Base-by-base conservation (phyloP, 2,888 invertebrate species). In the Sinodicranocentrus sp. region DNA sequence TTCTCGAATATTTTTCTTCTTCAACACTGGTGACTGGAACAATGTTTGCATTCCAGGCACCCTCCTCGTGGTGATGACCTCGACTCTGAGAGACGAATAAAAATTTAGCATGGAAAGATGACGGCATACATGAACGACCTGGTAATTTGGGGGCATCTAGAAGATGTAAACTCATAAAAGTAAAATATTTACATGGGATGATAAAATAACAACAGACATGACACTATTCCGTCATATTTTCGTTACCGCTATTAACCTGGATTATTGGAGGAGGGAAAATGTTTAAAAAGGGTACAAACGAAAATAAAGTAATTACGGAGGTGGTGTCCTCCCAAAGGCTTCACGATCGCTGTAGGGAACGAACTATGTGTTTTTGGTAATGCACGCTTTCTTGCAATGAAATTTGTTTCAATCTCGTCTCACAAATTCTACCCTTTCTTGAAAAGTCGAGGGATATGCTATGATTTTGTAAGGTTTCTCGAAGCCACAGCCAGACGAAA, bases 21-120 rank as follows among this genome's bases (percentile, higher is more conserved):
- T 19, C 8, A 26, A 59, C 8, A 57, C 8, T 25, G 3, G 33
- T 33, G 33, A 33, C 33, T 33, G 33, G 33, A 33, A 10, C 10
- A 33, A 3, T 33, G 10, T 33, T 33, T 52, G 15, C 52, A 52
- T 17, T 52, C 33, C 33, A 33, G 33, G 10, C 33, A 33, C 33
- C 10, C 33, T 33, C 33, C n/a, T n/a, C n/a, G 6, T 68, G 10
- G 15, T 44, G 19, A 21, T 73, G 73, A 73, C 73, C 61, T 33
- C 10, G 33, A 33, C n/a, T n/a, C n/a, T n/a, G n/a, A n/a, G n/a
- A 78, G 52, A n/a, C n/a, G n/a, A n/a, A n/a, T n/a, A n/a, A 33
- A 33, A 6, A 33, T 70, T 79, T 63, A 79, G 72, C 65, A 79
- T 79, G 71, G 72, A 79, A 43, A 78, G 61, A 59, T 52, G 48